These are phyloP conservation scores for Unio pictorum DNA, from an alignment of 2,888 invertebrate species.

Conservation along the genomic window DNA sequence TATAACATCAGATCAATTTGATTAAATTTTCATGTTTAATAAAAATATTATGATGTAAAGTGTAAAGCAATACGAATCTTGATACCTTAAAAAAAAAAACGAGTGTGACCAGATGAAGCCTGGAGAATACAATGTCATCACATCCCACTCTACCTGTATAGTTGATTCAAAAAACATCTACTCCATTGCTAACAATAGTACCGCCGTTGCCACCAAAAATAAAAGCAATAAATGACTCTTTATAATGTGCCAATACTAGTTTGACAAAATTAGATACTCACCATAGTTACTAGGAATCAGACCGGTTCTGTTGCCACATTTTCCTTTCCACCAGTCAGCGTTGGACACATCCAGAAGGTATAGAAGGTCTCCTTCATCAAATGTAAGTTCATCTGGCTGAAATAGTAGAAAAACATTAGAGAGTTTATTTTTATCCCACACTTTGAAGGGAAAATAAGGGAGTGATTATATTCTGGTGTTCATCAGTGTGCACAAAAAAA, in stretches of 20 bases:
- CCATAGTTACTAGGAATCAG: constrained; percentile 79
- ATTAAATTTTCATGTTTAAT: too few species aligned
- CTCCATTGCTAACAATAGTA: background rate
- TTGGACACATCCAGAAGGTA: constrained; percentile 76
- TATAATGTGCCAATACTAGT: background rate
- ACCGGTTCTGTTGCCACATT: constrained; percentile 75
- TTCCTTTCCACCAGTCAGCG: constrained; percentile 77
- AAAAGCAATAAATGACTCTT: background rate
- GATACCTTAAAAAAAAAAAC: too few species aligned
- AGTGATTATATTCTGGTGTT: background rate
- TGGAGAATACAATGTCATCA: too few species aligned
- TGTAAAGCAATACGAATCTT: too few species aligned
- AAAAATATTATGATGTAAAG: too few species aligned
- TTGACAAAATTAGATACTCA: constrained; percentile 49
- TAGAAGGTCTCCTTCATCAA: constrained; percentile 79
- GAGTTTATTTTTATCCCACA: background rate
- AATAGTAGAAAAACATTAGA: constrained; percentile 4
- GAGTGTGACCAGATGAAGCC: too few species aligned
- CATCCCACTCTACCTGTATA: too few species aligned
- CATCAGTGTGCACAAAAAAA: too few species aligned
- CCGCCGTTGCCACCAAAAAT: background rate
- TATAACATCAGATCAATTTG: too few species aligned
- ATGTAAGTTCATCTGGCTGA: constrained; percentile 76
- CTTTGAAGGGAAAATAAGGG: background rate
- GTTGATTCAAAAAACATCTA: too few species aligned